Percentiles rank a stretch among this genome's conserved stretches.
These are phyloP conservation scores for Manis pentadactyla DNA, from an alignment of 2,797 vertebrate genomes.

Conservation along the genomic window DNA sequence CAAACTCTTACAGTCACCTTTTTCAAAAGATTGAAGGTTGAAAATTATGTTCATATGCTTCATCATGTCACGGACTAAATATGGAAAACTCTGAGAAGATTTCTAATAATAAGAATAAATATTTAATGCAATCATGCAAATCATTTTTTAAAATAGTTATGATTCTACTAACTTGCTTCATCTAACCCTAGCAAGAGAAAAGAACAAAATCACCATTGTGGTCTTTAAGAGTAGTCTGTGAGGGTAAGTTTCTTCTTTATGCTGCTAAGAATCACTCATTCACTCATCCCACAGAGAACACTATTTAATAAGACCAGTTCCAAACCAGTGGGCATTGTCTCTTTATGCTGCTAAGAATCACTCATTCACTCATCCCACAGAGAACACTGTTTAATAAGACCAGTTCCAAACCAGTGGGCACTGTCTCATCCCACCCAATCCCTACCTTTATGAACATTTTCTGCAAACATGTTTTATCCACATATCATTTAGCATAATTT, in stretches of 20 bases:
- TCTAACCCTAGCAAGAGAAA: not conserved
- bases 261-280: not conserved
- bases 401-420: not conserved
- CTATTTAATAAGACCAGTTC: not conserved
- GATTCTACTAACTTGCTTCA: constrained; percentile 4
- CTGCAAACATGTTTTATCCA: constrained; percentile 7
- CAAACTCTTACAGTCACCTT: not conserved
- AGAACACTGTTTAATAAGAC: not conserved
- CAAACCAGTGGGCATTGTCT: not conserved
- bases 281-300: not conserved
- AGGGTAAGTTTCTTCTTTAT: not conserved
- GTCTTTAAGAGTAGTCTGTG: not conserved
- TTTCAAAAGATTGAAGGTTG: not conserved
- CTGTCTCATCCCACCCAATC: not conserved
- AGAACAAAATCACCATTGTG: not conserved
- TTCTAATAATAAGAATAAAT: constrained; percentile 60
- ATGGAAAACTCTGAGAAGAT: not conserved
- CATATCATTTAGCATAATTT: not conserved
- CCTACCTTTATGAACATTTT: not conserved
- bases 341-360: not conserved
- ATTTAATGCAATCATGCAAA: constrained; percentile 68
- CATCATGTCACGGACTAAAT: not conserved
- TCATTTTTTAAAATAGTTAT: constrained; percentile 44
- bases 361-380: not conserved
- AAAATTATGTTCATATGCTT: not conserved